Evolutionary conservation across 2,113 vertebrate genomes (phyloP).

Genomic region (Benitochromis conjunctus): DNA sequence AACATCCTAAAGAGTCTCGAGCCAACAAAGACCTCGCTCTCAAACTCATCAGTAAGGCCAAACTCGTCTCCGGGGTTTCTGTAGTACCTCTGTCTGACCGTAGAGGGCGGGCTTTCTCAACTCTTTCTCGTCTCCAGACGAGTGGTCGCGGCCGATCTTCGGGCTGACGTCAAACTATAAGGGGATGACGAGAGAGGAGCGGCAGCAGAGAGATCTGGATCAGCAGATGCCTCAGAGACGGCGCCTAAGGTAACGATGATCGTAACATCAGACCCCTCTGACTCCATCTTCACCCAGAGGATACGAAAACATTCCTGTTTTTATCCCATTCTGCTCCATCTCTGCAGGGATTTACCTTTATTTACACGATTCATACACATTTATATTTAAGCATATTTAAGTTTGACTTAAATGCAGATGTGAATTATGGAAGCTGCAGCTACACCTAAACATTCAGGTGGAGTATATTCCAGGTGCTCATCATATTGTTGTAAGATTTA

Average conservation of each 20-base stretch:
- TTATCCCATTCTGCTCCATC: background rate
- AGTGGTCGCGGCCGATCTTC: conserved; percentile 98
- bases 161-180: conserved; percentile 97
- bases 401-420: background rate
- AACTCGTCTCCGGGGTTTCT: background rate
- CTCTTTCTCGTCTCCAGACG: conserved; percentile 71
- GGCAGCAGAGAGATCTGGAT: conserved; percentile 94
- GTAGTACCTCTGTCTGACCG: fast-evolving
- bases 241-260: conserved; percentile 78
- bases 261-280: background rate
- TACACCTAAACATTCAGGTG: background rate
- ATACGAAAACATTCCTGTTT: background rate
- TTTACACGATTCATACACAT: too few species aligned
- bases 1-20: conserved; percentile 95
- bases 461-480: background rate
- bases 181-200: conserved; percentile 96
- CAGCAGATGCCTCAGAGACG: conserved; percentile 93
- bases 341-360: background rate
- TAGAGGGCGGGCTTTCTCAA: fast-evolving
- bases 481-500: too few species aligned
- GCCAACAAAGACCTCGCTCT: conserved; percentile 96
- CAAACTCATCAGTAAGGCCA: conserved; percentile 91
- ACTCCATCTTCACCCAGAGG: background rate
- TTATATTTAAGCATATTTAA: too few species aligned
- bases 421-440: background rate